Evolutionary conservation across 1,140 invertebrate species (phyloP).

Genomic region (Drosophila virilis): DNA sequence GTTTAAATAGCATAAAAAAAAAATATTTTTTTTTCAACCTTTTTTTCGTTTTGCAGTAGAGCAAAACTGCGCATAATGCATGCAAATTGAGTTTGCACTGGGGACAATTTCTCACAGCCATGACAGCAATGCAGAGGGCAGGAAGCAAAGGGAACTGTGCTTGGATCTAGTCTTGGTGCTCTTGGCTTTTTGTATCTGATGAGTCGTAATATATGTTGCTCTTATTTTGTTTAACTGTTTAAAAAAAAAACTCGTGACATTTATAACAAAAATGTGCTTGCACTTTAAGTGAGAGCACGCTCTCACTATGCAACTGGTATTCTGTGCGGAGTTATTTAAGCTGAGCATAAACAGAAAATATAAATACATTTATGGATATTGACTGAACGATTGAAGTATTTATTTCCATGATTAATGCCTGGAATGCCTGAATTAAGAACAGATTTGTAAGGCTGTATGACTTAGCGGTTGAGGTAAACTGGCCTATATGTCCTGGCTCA

Average conservation of each 20-base stretch:
- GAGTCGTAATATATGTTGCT: slow-evolving; percentile 1
- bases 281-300: not conserved
- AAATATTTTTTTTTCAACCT: not conserved
- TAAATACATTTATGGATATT: too few species aligned
- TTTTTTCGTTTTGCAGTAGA: not conserved
- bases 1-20: slow-evolving; percentile 41
- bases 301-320: not conserved
- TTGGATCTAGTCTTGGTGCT: too few species aligned
- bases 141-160: too few species aligned
- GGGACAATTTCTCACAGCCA: slow-evolving; percentile 14
- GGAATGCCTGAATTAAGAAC: too few species aligned
- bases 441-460: too few species aligned
- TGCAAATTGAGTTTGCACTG: slow-evolving; percentile 61
- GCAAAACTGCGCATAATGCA: slow-evolving; percentile 44
- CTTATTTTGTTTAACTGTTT: not conserved
- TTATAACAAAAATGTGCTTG: not conserved
- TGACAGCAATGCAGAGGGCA: not conserved
- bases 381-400: too few species aligned
- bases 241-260: not conserved
- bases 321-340: too few species aligned
- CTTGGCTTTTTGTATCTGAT: not conserved
- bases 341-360: not conserved
- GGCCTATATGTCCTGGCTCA: too few species aligned
- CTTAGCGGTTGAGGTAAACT: too few species aligned
- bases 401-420: too few species aligned